These are phyloP conservation scores for Neosilurus mollespiculum DNA, from an alignment of 2,797 vertebrate species.

Conservation along the genomic window DNA sequence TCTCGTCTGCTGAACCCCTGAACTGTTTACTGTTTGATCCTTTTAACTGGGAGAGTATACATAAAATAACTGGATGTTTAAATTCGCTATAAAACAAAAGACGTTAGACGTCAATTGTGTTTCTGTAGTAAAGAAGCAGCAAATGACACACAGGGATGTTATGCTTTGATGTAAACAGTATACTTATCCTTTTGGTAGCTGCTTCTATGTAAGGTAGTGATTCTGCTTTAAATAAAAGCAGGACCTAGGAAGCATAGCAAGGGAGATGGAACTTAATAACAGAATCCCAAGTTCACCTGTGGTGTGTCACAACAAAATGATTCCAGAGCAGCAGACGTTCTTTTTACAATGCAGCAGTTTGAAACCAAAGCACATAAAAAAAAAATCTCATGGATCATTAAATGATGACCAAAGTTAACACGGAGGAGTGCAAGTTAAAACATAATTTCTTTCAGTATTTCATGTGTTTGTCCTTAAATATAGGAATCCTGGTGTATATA, in stretches of 20 bases:
- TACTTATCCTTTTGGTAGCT: neutral
- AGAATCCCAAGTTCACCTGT: neutral
- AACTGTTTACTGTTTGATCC: neutral
- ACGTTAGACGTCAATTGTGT: neutral
- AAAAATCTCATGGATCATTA: too few species aligned
- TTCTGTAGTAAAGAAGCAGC: neutral
- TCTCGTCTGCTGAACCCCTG: neutral
- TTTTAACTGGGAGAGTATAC: neutral
- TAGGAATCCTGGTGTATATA: too few species aligned
- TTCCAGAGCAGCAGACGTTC: too few species aligned
- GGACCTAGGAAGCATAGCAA: neutral
- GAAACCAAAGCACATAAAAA: too few species aligned
- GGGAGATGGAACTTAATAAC: neutral
- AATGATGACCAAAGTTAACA: too few species aligned
- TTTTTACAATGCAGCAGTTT: too few species aligned
- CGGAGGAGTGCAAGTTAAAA: too few species aligned
- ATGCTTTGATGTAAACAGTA: neutral
- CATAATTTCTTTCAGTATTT: too few species aligned
- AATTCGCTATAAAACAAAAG: neutral
- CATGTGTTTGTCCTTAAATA: too few species aligned
- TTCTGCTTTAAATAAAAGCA: neutral
- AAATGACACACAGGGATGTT: neutral
- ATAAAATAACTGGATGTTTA: neutral
- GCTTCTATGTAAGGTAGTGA: neutral
- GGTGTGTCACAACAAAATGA: too few species aligned